Percentiles rank a stretch among this genome's conserved stretches.
These are phyloP conservation scores for Lepilemur ruficaudatus DNA, from an alignment of 2,797 vertebrate species.

Conservation along the genomic window DNA sequence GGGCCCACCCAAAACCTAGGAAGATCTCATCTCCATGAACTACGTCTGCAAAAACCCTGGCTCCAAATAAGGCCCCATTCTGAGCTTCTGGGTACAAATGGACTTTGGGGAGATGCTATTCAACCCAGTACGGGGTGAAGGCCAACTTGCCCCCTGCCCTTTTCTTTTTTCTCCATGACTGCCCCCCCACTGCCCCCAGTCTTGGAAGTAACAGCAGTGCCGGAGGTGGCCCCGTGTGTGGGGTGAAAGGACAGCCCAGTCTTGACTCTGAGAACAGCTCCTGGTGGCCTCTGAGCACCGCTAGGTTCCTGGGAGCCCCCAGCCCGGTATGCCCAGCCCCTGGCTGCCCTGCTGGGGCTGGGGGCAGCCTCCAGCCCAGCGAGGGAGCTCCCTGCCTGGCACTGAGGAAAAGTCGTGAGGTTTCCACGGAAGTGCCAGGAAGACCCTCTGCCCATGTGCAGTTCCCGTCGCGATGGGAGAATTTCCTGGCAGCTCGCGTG, in stretches of 20 bases:
- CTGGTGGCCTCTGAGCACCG: not conserved
- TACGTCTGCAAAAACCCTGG: not conserved
- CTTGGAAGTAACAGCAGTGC: not conserved
- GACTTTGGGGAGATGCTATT: not conserved
- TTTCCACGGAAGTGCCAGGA: conserved; percentile 56
- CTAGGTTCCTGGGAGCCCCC: not conserved
- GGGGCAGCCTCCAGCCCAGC: not conserved
- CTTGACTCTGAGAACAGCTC: not conserved
- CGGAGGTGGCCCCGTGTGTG: rapidly evolving
- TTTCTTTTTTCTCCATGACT: no score
- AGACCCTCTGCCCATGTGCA: conserved; percentile 67
- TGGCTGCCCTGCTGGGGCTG: not conserved
- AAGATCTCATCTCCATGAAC: no score
- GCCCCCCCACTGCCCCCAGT: not conserved
- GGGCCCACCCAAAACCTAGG: not conserved
- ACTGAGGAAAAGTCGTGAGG: not conserved
- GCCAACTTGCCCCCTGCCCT: not conserved
- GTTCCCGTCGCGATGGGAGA: conserved; percentile 71
- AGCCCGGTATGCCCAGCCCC: not conserved
- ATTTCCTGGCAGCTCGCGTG: conserved; percentile 72
- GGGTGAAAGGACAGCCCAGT: rapidly evolving
- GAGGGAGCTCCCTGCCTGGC: conserved; percentile 69
- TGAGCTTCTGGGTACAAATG: not conserved
- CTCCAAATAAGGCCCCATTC: not conserved
- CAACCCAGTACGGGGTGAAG: rapidly evolving